Evolutionary conservation across 2,113 vertebrate species (phyloP), one percentile per base, ranked within the genome.

Genomic region (Sebastes schlegelii): DNA sequence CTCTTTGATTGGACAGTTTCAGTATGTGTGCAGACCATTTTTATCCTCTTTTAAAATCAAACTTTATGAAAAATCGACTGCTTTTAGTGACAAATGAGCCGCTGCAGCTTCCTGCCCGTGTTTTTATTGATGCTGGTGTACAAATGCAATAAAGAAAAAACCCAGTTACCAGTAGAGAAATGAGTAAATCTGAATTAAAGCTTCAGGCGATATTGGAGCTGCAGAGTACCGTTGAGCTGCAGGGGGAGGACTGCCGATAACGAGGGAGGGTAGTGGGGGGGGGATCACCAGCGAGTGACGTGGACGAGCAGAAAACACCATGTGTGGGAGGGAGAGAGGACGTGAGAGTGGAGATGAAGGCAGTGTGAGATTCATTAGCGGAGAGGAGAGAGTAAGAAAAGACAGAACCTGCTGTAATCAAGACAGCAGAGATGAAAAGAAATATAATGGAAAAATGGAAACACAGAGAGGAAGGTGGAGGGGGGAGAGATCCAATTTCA

Each of bases 281-380:
- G 55, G 57, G 23, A 13, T 10, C 66, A 8, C 68, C 42, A 1
- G 3, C 12, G 4, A n/a, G 23, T 78, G 77, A 80, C n/a, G 72
- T 51, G 4, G 19, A 43, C 0, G 19, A 49, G 14, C n/a, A 13
- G 62, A 34, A 5, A 8, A 2, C n/a, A 43, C 16, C 13, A 1
- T 1, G 17, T 21, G 60, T 42, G 61, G 43, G 71, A 60, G 54
- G 34, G 2, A 6, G 69, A 14, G 49, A 16, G 14, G 5, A n/a
- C 12, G 11, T 8, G 11, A 74, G 51, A 8, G 55, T 5, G 55
- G 46, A 62, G 57, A 60, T 26, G 66, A 34, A 58, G 60, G 77
- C 42, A 40, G 65, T 0, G 57, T n/a, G 67, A 61, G 54, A 40
- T 55, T 81, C 72, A 77, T 85, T 81, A 85, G 83, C 9, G 60